phyloP scores from a whole-genome alignment of 2,797 vertebrate genomes.

The Anolis apletophallus region DNA sequence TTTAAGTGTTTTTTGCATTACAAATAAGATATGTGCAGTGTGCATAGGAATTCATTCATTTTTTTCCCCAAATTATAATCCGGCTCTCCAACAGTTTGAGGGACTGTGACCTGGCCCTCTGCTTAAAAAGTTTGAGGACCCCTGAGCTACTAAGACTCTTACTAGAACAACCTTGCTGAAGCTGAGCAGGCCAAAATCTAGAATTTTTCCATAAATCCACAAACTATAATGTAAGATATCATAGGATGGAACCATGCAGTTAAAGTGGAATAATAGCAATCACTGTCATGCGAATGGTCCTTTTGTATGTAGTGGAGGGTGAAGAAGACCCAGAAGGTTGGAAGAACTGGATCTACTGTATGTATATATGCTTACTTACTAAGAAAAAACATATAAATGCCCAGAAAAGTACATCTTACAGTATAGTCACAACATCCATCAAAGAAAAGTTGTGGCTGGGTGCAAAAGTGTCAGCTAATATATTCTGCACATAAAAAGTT shows the following conservation, averaged over 20 bases:
- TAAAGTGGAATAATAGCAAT: too few species aligned
- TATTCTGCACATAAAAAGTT: not conserved
- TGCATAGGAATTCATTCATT: too few species aligned
- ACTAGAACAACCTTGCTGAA: not conserved
- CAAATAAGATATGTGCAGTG: too few species aligned
- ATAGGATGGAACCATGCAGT: too few species aligned
- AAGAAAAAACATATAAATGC: slow-evolving; percentile 17
- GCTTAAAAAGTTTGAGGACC: too few species aligned
- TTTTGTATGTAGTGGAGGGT: not conserved
- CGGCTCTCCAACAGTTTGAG: too few species aligned
- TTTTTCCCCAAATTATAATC: too few species aligned
- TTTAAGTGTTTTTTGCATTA: too few species aligned
- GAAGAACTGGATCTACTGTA: not conserved
- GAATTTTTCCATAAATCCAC: too few species aligned
- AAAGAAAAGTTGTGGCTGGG: slow-evolving; percentile 10
- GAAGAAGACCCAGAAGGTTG: not conserved
- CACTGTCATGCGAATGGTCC: too few species aligned
- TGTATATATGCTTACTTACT: not conserved
- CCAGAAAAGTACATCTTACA: not conserved
- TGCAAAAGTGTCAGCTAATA: not conserved
- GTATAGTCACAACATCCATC: not conserved
- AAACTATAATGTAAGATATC: too few species aligned
- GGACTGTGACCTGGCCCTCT: too few species aligned
- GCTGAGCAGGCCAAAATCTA: not conserved
- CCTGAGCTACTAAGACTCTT: not conserved